Evolutionary conservation across 2,888 invertebrate species (phyloP).

Genomic region (Poecilus cupreus): DNA sequence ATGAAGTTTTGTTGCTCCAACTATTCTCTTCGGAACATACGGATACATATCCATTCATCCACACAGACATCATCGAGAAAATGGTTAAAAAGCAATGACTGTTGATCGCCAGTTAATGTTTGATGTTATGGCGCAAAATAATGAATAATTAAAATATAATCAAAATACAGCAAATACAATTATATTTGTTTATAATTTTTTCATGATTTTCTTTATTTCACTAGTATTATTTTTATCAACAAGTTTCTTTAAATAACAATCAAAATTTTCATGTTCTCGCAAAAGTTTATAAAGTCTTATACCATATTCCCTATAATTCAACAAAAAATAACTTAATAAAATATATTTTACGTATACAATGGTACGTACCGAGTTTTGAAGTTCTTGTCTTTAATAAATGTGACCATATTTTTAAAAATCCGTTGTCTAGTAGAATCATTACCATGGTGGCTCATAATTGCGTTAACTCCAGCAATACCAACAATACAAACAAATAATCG

Average conservation of each 20-base stretch:
- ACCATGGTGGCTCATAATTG: conserved; percentile 74
- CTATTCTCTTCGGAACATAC: too few species aligned
- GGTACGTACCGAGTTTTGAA: conserved; percentile 72
- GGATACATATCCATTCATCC: too few species aligned
- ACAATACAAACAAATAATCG: conserved; percentile 79
- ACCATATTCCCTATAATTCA: conserved; percentile 74
- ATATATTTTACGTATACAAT: neutral
- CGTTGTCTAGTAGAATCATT: conserved; percentile 74
- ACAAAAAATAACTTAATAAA: conserved; percentile 37
- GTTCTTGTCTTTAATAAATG: conserved; percentile 75
- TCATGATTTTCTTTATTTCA: conserved; percentile 61
- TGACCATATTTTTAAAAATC: conserved; percentile 73
- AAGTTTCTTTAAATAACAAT: conserved; percentile 73
- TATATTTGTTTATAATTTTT: conserved; percentile 18
- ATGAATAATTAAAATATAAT: neutral
- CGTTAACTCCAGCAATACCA: conserved; percentile 78
- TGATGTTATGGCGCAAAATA: neutral
- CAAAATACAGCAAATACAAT: neutral
- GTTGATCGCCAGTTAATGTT: too few species aligned
- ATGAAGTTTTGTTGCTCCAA: too few species aligned
- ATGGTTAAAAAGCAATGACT: too few species aligned
- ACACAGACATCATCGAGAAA: too few species aligned
- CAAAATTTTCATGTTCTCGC: conserved; percentile 74
- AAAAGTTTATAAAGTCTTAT: conserved; percentile 76
- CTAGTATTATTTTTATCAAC: conserved; percentile 67